Percentiles rank a stretch among this genome's conserved stretches.
Evolutionary conservation across 2,888 invertebrate genomes (phyloP).

Genomic region (Arctia plantaginis): DNA sequence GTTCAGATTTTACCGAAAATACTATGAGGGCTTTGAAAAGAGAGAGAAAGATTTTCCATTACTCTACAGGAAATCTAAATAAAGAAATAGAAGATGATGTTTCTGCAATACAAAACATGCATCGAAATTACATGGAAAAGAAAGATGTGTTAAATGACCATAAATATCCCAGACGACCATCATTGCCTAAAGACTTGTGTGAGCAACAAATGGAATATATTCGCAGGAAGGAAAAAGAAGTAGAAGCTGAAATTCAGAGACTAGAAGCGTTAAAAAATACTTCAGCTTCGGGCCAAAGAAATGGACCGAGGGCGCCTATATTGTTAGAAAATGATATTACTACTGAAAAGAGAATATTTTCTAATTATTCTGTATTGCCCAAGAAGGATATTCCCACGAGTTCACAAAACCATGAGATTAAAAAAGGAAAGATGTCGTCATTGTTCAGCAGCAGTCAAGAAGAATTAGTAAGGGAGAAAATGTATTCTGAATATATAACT

Average conservation of each 20-base stretch:
- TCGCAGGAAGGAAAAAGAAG: conserved; percentile 89
- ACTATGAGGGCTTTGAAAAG: conserved; percentile 74
- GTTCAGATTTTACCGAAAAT: conserved; percentile 75
- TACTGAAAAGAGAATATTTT: conserved; percentile 58
- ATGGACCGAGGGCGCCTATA: conserved; percentile 75
- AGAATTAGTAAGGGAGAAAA: conserved; percentile 91
- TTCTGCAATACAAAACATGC: conserved; percentile 82
- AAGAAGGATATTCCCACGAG: conserved; percentile 77
- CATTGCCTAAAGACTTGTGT: conserved; percentile 88
- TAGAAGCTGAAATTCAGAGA: conserved; percentile 88
- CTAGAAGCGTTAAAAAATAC: conserved; percentile 83
- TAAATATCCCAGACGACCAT: conserved; percentile 80
- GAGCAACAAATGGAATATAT: conserved; percentile 89
- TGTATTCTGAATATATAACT: conserved; percentile 94
- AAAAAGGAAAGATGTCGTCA: conserved; percentile 66
- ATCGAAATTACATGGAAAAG: conserved; percentile 70
- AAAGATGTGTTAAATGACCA: conserved; percentile 59
- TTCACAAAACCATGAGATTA: conserved; percentile 44
- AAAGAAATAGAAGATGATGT: conserved; percentile 82
- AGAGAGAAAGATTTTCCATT: conserved; percentile 77
- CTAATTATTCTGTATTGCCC: conserved; percentile 75
- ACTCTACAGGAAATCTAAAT: conserved; percentile 79
- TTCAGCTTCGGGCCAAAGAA: conserved; percentile 48
- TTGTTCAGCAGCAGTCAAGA: conserved; percentile 88
- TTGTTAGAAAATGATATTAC: conserved; percentile 70